Evolutionary conservation across 2,888 invertebrate genomes (phyloP), one percentile per base, ranked within the genome.

Genomic region (Sphinx pinastri): DNA sequence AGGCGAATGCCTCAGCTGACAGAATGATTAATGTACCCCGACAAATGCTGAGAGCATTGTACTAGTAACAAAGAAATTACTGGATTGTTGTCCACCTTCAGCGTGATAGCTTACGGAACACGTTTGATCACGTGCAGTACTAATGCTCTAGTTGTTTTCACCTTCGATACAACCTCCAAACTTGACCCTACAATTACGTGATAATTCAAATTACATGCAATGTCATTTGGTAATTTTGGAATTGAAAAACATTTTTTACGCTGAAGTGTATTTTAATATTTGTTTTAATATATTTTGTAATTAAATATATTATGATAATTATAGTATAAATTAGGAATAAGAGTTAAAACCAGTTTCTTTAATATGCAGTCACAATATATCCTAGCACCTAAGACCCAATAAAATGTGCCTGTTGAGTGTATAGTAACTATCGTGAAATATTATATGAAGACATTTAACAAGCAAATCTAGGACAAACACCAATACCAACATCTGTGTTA

Each of bases 51-150:
- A 38, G 38, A 38, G 38, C 38, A 38, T 38, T 38, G 38, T 38
- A 38, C 38, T 38, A 38, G 38, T 8, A 4, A 38, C 38, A 38
- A 38, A 38, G 38, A 60, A 59, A 51, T 38, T n/a, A 10, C 16
- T 52, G 13, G 16, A 71, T 66, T 71, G 68, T 67, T n/a, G 71
- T 52, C 68, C 52, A 47, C 71, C 71, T 69, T 71, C 71, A 52
- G 19, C 68, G 60, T 60, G 45, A 60, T 47, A 60, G 45, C 45
- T 60, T 47, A 47, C 60, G 16, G 45, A 60, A 47, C 60, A 16
- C 45, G 60, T 11, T 19, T 16, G 8, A 16, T 60, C 69, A 60
- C 13, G 69, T 68, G 63, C 49, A 55, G 71, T 68, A 68, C 60
- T 58, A 70, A 49, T 63, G 52, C 51, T 68, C 31, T 49, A 10